These are phyloP conservation scores for Malthinus flaveolus DNA, from an alignment of 2,888 invertebrate genomes.

Conservation along the genomic window DNA sequence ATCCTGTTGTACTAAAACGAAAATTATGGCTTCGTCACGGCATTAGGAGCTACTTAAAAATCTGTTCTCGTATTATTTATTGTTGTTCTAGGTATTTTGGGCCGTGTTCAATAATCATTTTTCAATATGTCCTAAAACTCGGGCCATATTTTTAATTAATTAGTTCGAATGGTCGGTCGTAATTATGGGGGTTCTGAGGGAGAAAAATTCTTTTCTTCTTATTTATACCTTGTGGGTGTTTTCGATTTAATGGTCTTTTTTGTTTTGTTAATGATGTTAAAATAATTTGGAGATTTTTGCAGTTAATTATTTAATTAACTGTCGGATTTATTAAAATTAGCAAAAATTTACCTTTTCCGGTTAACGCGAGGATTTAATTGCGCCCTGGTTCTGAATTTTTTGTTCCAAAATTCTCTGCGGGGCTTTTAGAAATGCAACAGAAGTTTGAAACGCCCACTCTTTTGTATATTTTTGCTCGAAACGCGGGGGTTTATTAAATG, in stretches of 20 bases:
- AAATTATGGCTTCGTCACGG: conserved; percentile 35
- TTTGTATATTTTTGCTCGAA: conserved; percentile 15
- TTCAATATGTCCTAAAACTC: conserved; percentile 4
- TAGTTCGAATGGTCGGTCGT: not conserved
- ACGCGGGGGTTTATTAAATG: conserved; percentile 18
- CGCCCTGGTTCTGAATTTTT: not conserved
- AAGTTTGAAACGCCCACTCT: conserved; percentile 25
- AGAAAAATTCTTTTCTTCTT: not conserved
- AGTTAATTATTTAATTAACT: no score
- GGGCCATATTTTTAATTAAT: conserved; percentile 5
- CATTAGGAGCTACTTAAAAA: conserved; percentile 32
- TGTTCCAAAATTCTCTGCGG: conserved; percentile 14
- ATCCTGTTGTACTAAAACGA: conserved; percentile 21
- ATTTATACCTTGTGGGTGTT: not conserved
- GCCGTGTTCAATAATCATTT: conserved; percentile 2
- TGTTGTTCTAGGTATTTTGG: conserved; percentile 23
- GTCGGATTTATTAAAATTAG: no score
- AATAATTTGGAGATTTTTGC: no score
- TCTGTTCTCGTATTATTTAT: conserved; percentile 30
- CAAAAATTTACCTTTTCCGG: no score
- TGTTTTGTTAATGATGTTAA: not conserved
- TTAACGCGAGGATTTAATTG: no score
- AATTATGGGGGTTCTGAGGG: not conserved
- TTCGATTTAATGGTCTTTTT: conserved; percentile 1
- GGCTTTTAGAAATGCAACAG: conserved; percentile 27